These are phyloP conservation scores for Neolamprologus hecqui DNA, from an alignment of 2,113 vertebrate genomes.

Conservation along the genomic window DNA sequence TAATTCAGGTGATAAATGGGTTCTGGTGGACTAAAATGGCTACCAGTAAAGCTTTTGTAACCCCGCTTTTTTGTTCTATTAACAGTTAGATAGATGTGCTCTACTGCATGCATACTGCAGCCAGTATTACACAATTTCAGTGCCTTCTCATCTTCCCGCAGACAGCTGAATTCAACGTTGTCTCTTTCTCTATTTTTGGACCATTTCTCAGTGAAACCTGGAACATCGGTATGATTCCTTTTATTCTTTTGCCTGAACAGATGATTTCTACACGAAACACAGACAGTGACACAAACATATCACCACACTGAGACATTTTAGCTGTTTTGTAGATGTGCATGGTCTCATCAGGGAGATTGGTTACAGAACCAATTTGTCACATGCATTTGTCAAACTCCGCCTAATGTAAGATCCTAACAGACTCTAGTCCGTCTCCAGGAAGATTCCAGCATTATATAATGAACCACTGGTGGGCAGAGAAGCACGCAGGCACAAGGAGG, in stretches of 20 bases:
- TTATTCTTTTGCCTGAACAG: not conserved
- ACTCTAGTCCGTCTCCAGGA: not conserved
- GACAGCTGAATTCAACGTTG: slow-evolving; percentile 11
- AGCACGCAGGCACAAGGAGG: not conserved
- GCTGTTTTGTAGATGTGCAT: not conserved
- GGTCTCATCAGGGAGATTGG: not conserved
- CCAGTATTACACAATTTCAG: not conserved
- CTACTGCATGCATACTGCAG: not conserved
- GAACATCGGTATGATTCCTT: not conserved
- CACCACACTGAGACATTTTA: not conserved
- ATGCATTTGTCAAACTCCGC: not conserved
- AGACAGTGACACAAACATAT: not conserved
- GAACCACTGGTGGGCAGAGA: not conserved
- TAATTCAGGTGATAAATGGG: not conserved
- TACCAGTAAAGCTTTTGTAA: slow-evolving; percentile 4
- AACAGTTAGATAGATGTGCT: not conserved
- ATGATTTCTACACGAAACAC: not conserved
- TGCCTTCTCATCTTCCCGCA: slow-evolving; percentile 8
- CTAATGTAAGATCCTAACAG: not conserved
- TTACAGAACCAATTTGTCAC: not conserved
- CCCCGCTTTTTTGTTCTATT: not conserved
- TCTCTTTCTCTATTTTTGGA: slow-evolving; percentile 15
- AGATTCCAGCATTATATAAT: not conserved
- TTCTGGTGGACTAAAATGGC: not conserved
- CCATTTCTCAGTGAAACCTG: slow-evolving; percentile 1